These are phyloP conservation scores for Sclerurus mexicanus DNA, from an alignment of 2,113 vertebrate genomes.

Conservation along the genomic window DNA sequence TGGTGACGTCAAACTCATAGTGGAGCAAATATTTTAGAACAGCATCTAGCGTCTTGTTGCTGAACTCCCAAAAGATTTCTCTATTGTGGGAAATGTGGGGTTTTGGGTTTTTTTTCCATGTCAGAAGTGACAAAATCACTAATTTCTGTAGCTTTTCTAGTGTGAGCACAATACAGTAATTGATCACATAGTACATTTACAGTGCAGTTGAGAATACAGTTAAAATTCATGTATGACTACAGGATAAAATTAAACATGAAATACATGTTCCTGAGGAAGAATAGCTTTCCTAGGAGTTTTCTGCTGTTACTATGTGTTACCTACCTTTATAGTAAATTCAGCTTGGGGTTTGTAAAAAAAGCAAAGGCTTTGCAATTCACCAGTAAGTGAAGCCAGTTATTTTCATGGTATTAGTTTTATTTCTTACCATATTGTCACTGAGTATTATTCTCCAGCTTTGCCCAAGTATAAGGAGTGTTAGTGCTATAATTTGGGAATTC, in stretches of 20 bases:
- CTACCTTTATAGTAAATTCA: neutral
- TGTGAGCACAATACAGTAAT: neutral
- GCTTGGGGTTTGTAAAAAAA: neutral
- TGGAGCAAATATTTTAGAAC: neutral
- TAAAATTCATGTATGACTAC: neutral
- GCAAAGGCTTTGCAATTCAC: neutral
- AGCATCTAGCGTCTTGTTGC: neutral
- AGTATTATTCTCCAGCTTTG: neutral
- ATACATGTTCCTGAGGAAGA: neutral
- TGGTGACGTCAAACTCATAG: neutral
- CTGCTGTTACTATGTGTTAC: neutral
- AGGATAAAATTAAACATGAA: neutral
- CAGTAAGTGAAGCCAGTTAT: conserved; percentile 1
- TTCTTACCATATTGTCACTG: neutral
- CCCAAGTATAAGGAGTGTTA: neutral
- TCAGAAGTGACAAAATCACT: neutral
- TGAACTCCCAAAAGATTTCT: neutral
- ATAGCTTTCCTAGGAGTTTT: neutral
- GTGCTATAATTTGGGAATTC: conserved; percentile 26
- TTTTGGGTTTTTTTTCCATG: neutral
- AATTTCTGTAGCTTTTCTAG: neutral
- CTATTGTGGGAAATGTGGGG: neutral
- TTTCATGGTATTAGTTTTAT: conserved; percentile 13
- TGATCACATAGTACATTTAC: neutral
- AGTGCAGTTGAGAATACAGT: neutral